Conservation (phyloP, 1,140 invertebrate genomes). For the Scaptomyza hsui region DNA sequence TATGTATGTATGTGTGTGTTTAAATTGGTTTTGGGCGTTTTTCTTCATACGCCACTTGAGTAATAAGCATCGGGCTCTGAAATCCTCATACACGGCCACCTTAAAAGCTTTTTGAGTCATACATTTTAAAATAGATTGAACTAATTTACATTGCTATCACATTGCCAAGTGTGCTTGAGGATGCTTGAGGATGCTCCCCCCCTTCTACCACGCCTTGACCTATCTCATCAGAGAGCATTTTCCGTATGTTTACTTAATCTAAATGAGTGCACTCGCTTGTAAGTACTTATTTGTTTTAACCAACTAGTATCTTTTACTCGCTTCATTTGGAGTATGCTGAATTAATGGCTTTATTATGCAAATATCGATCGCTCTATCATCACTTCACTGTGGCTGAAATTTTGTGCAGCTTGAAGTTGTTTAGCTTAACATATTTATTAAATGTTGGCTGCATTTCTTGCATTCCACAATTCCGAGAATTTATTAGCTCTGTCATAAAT, state of each 20-base stretch:
- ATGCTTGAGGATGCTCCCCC: neutral
- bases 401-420: neutral
- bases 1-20: neutral
- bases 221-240: neutral
- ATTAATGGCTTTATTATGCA: neutral
- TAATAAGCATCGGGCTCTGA: too few species aligned
- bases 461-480: too few species aligned
- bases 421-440: neutral
- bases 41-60: neutral
- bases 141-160: conserved; percentile 3
- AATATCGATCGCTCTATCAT: neutral
- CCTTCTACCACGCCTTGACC: neutral
- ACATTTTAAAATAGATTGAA: conserved; percentile 4
- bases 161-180: neutral
- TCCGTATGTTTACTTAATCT: neutral
- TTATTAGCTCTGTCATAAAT: too few species aligned
- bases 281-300: neutral
- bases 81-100: neutral
- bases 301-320: neutral
- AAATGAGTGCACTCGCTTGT: neutral
- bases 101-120: neutral
- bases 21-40: conserved; percentile 8
- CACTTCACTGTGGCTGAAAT: too few species aligned
- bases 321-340: neutral
- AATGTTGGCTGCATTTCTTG: too few species aligned